Percentiles rank a stretch among this genome's conserved stretches.
These are phyloP conservation scores for Hippocampus guttulatus DNA, from an alignment of 2,113 vertebrate species.

Conservation along the genomic window DNA sequence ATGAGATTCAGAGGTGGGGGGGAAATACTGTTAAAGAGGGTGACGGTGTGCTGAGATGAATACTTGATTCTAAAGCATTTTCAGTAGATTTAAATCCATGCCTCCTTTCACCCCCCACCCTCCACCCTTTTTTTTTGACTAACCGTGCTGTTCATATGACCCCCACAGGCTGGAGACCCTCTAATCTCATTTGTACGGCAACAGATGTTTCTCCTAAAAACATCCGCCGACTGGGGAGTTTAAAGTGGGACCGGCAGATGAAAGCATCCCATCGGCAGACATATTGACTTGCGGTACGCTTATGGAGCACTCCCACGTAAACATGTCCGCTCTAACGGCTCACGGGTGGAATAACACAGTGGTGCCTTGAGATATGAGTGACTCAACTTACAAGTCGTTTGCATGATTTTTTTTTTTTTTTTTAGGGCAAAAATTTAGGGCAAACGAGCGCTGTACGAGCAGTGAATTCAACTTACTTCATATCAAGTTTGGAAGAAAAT, in stretches of 20 bases:
- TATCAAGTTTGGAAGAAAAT: too few relatives aligned
- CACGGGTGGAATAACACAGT: too few relatives aligned
- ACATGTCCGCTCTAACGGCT: conserved; percentile 6
- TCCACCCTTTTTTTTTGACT: conserved; percentile 38
- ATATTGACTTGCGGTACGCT: conserved; percentile 51
- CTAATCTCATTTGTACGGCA: conserved; percentile 69
- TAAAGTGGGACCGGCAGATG: conserved; percentile 57
- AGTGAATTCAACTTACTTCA: too few relatives aligned
- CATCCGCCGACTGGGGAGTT: conserved; percentile 56
- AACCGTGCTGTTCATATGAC: conserved; percentile 62
- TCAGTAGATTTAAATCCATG: conserved; percentile 50
- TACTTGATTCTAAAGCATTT: conserved; percentile 33
- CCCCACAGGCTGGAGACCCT: conserved; percentile 49
- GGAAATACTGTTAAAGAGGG: conserved; percentile 12
- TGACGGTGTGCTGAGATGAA: conserved; percentile 51
- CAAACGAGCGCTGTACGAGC: too few relatives aligned
- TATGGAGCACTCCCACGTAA: conserved; percentile 34
- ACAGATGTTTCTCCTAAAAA: conserved; percentile 73
- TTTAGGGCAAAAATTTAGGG: too few relatives aligned
- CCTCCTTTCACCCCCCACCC: conserved; percentile 53
- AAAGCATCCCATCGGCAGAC: conserved; percentile 61
- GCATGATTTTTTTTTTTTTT: too few relatives aligned
- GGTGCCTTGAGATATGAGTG: too few relatives aligned
- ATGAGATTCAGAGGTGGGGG: conserved; percentile 29
- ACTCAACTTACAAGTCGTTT: too few relatives aligned